phyloP scores from a whole-genome alignment of 2,113 vertebrate genomes.

The Neoarius graeffei region DNA sequence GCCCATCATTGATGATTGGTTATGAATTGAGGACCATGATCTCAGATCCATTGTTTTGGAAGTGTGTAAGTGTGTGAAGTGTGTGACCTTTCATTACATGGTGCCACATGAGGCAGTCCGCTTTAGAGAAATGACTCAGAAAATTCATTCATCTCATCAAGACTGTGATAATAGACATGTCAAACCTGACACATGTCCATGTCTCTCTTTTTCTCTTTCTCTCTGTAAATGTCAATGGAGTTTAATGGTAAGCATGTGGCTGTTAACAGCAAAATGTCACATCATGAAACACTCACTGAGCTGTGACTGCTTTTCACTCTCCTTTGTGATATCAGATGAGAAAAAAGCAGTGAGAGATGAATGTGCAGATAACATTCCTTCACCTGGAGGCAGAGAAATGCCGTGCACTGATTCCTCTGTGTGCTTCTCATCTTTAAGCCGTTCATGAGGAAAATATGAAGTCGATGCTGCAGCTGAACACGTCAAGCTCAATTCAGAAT shows the following conservation, averaged over 20 bases:
- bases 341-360: not conserved
- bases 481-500: not conserved
- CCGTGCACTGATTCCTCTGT: not conserved
- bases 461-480: not conserved
- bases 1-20: not conserved
- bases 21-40: not conserved
- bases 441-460: not conserved
- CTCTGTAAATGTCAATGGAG: constrained; percentile 40
- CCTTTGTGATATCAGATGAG: not conserved
- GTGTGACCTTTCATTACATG: not conserved
- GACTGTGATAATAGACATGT: constrained; percentile 21
- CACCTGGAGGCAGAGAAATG: constrained; percentile 9
- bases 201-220: not conserved
- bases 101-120: not conserved
- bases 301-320: not conserved
- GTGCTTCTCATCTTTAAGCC: not conserved
- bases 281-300: constrained; percentile 20
- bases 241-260: constrained; percentile 25
- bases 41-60: not conserved
- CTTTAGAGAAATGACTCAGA: constrained; percentile 17
- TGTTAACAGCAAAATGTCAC: constrained; percentile 39
- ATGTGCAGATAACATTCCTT: constrained; percentile 21
- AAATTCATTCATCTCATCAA: constrained; percentile 21
- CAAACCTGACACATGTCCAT: not conserved
- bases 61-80: not conserved